phyloP scores from a whole-genome alignment of 53 echinoderm and acorn worm genomes.

The Holothuria leucospilota region DNA sequence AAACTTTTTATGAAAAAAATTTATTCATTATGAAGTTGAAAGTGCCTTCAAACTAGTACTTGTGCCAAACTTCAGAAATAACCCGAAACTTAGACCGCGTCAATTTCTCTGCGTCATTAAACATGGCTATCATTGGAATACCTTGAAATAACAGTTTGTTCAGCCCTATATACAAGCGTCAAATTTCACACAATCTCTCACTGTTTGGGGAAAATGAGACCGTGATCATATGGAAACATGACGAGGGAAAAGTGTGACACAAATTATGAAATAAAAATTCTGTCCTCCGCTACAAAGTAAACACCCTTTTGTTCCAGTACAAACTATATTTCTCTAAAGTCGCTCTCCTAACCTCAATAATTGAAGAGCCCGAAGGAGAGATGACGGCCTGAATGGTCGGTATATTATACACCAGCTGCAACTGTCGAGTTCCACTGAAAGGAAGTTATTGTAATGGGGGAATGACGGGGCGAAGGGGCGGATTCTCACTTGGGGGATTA shows the following conservation, averaged over 20 bases:
- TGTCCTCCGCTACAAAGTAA: slow-evolving; percentile 29
- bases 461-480: slow-evolving; percentile 24
- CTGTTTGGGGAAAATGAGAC: background rate
- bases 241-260: slow-evolving; percentile 24
- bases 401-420: slow-evolving; percentile 20
- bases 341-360: slow-evolving; percentile 39
- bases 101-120: too few relatives aligned
- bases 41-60: too few relatives aligned
- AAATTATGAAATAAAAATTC: slow-evolving; percentile 12
- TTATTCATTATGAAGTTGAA: too few relatives aligned
- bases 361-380: slow-evolving; percentile 22
- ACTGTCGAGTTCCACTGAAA: slow-evolving; percentile 22
- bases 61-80: too few relatives aligned
- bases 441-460: slow-evolving; percentile 9
- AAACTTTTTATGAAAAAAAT: too few relatives aligned
- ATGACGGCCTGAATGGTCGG: background rate
- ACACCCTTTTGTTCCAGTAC: slow-evolving; percentile 29
- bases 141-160: too few relatives aligned
- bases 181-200: too few relatives aligned
- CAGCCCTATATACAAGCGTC: too few relatives aligned
- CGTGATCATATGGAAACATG: background rate
- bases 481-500: slow-evolving; percentile 27
- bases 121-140: too few relatives aligned
- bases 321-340: slow-evolving; percentile 25
- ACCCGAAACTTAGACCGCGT: too few relatives aligned